Percentiles rank a stretch among this genome's conserved stretches.
Conservation (phyloP, 2,113 vertebrate species). For the Tenrec ecaudatus region DNA sequence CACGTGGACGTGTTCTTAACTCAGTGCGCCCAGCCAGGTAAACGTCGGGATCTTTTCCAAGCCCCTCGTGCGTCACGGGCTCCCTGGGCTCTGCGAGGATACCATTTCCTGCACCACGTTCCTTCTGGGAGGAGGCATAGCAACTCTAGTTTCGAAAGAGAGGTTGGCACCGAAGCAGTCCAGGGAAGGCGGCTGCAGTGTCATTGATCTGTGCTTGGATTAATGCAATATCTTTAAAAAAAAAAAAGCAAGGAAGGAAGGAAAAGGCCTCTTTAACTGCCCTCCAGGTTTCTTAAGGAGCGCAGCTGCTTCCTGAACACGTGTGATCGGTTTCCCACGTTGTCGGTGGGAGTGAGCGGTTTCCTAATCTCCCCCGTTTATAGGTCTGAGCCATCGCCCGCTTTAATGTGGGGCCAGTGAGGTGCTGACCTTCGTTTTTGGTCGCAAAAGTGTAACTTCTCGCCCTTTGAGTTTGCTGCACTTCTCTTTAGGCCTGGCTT, state of each 20-base stretch:
- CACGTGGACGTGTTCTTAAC: slow-evolving; percentile 54
- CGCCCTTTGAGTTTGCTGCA: slow-evolving; percentile 12
- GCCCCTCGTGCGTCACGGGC: slow-evolving; percentile 63
- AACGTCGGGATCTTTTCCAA: slow-evolving; percentile 52
- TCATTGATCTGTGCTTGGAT: background rate
- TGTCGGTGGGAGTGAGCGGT: slow-evolving; percentile 16
- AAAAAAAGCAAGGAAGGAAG: too few relatives aligned
- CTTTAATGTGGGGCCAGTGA: too few relatives aligned
- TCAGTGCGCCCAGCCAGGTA: background rate
- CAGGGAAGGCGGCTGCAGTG: background rate
- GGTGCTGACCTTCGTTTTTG: slow-evolving; percentile 27
- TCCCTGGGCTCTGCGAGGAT: slow-evolving; percentile 47
- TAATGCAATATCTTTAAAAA: background rate
- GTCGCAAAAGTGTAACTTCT: background rate
- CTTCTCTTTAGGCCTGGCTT: slow-evolving; percentile 10
- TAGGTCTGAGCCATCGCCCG: background rate
- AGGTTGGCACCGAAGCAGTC: background rate
- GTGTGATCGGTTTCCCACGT: slow-evolving; percentile 23
- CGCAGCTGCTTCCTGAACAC: background rate
- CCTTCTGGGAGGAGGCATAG: background rate
- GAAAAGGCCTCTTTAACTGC: background rate
- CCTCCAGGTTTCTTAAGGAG: background rate
- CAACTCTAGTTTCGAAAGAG: background rate
- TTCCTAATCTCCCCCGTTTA: slow-evolving; percentile 19
- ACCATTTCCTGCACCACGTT: slow-evolving; percentile 42